Percentiles rank a stretch among this genome's conserved stretches.
phyloP scores from a whole-genome alignment of 2,113 vertebrate genomes.

The Brachypodius melanocephalos region DNA sequence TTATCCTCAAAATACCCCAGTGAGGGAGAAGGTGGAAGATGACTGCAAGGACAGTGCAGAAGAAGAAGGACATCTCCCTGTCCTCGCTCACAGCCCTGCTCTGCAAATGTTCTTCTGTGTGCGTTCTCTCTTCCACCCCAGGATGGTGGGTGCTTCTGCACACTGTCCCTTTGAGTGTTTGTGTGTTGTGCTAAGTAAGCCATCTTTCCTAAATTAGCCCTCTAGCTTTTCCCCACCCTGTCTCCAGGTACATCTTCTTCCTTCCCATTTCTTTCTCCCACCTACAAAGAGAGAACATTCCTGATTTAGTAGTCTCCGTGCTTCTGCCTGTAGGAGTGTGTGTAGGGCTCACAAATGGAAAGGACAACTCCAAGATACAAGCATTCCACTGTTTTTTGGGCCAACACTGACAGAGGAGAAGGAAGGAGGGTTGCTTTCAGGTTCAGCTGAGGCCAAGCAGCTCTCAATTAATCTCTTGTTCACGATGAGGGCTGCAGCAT shows the following conservation, averaged over 20 bases:
- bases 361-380: background rate
- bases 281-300: slow-evolving; percentile 40
- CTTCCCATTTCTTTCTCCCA: slow-evolving; percentile 53
- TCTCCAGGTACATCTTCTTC: slow-evolving; percentile 59
- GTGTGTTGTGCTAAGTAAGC: slow-evolving; percentile 10
- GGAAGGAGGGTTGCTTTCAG: background rate
- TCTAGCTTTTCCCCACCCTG: background rate
- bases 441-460: background rate
- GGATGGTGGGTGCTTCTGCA: background rate
- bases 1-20: background rate
- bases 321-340: slow-evolving; percentile 47
- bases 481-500: background rate
- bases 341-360: slow-evolving; percentile 16
- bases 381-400: background rate
- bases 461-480: background rate
- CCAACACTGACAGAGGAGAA: background rate
- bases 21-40: background rate
- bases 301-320: background rate
- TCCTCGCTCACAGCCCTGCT: background rate
- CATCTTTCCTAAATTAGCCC: slow-evolving; percentile 42
- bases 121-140: background rate
- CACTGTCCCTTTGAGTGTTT: slow-evolving; percentile 21
- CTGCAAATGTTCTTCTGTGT: slow-evolving; percentile 16
- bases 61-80: background rate
- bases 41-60: background rate